A percentile compares a stretch with the other conserved stretches of the same genome.
phyloP scores from a whole-genome alignment of 2,888 invertebrate species.

The Drosophila kanekoi region DNA sequence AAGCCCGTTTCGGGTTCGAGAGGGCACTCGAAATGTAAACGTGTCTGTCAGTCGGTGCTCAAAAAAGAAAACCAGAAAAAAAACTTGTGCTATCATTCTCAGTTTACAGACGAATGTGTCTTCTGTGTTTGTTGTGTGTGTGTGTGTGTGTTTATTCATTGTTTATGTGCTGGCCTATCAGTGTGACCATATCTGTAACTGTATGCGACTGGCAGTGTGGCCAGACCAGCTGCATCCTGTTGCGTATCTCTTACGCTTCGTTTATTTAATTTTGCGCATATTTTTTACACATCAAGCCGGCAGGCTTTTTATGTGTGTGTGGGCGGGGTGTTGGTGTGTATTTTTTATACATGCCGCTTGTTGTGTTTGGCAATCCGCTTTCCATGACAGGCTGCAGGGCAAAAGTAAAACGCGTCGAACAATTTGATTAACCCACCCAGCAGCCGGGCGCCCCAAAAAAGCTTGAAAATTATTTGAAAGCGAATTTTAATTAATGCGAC shows the following conservation, averaged over 20 bases:
- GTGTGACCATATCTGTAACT: conserved; percentile 30
- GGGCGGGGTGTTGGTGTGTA: not conserved
- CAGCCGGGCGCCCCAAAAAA: conserved; percentile 42
- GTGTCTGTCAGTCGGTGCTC: conserved; percentile 45
- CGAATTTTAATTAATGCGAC: conserved; percentile 77
- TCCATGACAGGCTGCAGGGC: conserved; percentile 11
- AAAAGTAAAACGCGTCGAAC: conserved; percentile 44
- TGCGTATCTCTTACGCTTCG: conserved; percentile 77
- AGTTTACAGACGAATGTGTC: conserved; percentile 59
- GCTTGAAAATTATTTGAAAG: conserved; percentile 69
- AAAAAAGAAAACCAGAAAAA: conserved; percentile 19
- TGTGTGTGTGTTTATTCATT: conserved; percentile 37
- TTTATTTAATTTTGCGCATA: conserved; percentile 70
- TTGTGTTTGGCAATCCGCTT: conserved; percentile 26
- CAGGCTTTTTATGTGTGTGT: conserved; percentile 8
- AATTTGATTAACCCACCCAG: conserved; percentile 68
- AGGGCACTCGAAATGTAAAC: conserved; percentile 54
- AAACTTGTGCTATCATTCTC: conserved; percentile 57
- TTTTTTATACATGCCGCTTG: conserved; percentile 23
- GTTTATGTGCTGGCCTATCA: conserved; percentile 31
- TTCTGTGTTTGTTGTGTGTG: conserved; percentile 41
- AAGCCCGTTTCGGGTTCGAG: conserved; percentile 28
- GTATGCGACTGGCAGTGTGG: conserved; percentile 27
- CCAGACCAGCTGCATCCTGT: conserved; percentile 21
- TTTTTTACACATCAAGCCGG: conserved; percentile 40